Evolutionary conservation across 2,797 vertebrate genomes (phyloP).

Genomic region (Brachyrhaphis roseni): DNA sequence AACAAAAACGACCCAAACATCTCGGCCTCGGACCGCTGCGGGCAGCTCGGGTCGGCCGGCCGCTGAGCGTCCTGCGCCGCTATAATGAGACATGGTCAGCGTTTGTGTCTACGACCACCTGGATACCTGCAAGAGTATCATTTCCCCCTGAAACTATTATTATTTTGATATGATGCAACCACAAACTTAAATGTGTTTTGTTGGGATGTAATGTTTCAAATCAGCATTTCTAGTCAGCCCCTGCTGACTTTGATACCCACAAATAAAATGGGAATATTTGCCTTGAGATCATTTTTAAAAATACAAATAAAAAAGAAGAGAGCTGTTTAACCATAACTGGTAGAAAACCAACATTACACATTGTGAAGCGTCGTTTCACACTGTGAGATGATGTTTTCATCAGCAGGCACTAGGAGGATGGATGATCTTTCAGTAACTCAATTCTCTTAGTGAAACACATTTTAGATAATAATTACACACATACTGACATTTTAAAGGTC

Average conservation of each 20-base stretch:
- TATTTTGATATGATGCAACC: neutral
- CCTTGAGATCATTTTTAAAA: too few relatives aligned
- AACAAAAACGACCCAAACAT: conserved; percentile 62
- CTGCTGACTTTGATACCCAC: neutral
- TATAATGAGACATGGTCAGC: conserved; percentile 45
- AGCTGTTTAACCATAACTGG: neutral
- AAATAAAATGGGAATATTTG: neutral
- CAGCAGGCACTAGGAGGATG: neutral
- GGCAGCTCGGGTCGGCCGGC: conserved; percentile 21
- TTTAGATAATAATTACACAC: neutral
- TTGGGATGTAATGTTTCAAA: neutral
- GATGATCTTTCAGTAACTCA: neutral
- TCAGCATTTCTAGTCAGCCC: neutral
- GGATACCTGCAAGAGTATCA: neutral
- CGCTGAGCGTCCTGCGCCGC: conserved; percentile 54
- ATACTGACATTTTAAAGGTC: neutral
- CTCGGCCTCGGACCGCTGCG: conserved; percentile 32
- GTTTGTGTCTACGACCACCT: conserved; percentile 14
- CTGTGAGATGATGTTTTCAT: neutral
- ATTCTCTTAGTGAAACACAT: neutral
- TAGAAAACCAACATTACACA: neutral
- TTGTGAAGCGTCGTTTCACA: neutral
- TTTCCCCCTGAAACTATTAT: neutral
- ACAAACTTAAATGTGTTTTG: neutral
- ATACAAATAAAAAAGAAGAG: neutral